Evolutionary conservation across 2,113 vertebrate genomes (phyloP), one percentile per base, ranked within the genome.

Genomic region (Oreocharis arfaki): DNA sequence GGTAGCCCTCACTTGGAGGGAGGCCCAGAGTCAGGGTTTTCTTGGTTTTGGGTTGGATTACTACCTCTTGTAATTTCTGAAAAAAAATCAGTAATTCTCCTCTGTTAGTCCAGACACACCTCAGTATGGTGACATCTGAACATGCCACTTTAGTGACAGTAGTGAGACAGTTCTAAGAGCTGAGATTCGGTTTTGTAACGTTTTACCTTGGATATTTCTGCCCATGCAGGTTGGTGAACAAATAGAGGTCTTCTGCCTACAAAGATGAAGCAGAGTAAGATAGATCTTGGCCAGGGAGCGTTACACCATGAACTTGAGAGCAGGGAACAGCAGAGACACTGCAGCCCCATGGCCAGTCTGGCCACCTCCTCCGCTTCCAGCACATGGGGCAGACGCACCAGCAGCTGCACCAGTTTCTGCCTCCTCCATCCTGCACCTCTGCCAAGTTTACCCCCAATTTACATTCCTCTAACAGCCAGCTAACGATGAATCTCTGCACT

Each of bases 401-500:
- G 39, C 2, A 33, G 27, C 60, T 61, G 37, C 56, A n/a, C 3
- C 12, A 9, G 3, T 2, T 33, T 23, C 69, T 67, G 42, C 59
- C 49, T 52, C 50, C 35, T 27, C 1, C 16, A 6, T 9, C 30
- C 35, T 59, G 2, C 18, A 6, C 18, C 4, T 27, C 53, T n/a
- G 26, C 3, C 21, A 2, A 11, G 20, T 12, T 67, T n/a, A n/a
- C 52, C 44, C 61, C 39, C 32, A 0, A 28, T 21, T 37, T 10
- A 1, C 1, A 18, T 4, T 41, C 49, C 67, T 39, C 65, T 18
- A 6, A 9, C 0, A 5, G 52, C 9, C 50, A 53, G 52, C 28
- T n/a, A 18, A 12, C 1, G 4, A 5, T 1, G 0, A 9, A 14
- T 10, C 33, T 44, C 60, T 16, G 10, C 30, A 2, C 11, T 5